Evolutionary conservation across 2,113 vertebrate genomes (phyloP).

Genomic region (Talpa occidentalis): DNA sequence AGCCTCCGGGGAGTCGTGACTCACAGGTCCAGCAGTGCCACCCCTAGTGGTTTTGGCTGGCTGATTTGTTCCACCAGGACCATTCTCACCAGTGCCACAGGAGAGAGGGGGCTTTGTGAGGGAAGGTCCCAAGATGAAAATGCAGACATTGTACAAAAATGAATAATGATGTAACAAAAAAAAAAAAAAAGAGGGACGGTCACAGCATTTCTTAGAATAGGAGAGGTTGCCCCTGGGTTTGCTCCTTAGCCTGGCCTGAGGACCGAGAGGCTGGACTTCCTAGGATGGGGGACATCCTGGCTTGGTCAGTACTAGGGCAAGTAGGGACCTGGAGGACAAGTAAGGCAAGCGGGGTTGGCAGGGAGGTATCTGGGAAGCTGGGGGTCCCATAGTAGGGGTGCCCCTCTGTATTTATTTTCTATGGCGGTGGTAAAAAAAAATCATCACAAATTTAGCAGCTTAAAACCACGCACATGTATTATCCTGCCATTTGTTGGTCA

Average conservation of each 20-base stretch:
- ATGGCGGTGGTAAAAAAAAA: neutral
- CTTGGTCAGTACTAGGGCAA: neutral
- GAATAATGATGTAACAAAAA: no score
- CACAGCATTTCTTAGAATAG: neutral
- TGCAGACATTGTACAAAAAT: no score
- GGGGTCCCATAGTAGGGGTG: neutral
- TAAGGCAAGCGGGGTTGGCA: rapidly evolving
- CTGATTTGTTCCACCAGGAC: neutral
- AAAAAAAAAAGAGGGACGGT: neutral
- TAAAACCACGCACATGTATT: neutral
- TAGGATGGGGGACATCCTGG: neutral
- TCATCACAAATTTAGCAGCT: neutral
- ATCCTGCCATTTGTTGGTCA: neutral
- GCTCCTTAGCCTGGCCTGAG: neutral
- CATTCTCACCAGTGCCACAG: neutral
- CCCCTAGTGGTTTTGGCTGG: neutral
- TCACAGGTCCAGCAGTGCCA: neutral
- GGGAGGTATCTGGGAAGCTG: neutral
- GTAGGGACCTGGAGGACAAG: neutral
- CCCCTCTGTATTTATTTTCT: neutral
- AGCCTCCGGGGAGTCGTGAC: neutral
- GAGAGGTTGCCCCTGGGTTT: neutral
- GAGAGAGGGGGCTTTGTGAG: no score
- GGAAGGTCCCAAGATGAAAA: no score
- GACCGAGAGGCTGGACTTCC: neutral